phyloP scores from a whole-genome alignment of 2,113 vertebrate species.

The Cyprinodon brontotheroides region DNA sequence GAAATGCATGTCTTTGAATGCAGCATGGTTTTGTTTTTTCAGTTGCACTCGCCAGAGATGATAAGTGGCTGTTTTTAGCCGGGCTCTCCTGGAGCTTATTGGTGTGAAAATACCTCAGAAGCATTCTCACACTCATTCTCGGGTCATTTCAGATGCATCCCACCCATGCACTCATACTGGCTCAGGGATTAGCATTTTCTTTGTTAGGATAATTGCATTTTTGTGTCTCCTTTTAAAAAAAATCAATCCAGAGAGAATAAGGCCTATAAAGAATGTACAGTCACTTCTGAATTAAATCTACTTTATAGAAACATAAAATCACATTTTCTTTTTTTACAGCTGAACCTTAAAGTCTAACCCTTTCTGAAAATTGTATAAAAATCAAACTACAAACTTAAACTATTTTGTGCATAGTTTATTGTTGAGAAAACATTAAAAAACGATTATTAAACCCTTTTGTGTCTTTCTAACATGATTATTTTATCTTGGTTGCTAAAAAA shows the following conservation, averaged over 20 bases:
- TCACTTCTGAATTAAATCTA: slow-evolving; percentile 29
- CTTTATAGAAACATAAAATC: slow-evolving; percentile 49
- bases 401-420: background rate
- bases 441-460: background rate
- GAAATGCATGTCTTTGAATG: slow-evolving; percentile 24
- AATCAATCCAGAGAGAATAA: slow-evolving; percentile 37
- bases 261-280: slow-evolving; percentile 46
- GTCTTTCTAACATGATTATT: background rate
- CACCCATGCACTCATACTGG: slow-evolving; percentile 67
- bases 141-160: slow-evolving; percentile 74
- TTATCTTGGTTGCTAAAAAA: no score
- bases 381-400: background rate
- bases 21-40: slow-evolving; percentile 6
- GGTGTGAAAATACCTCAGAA: slow-evolving; percentile 72
- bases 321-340: background rate
- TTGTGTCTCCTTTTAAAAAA: slow-evolving; percentile 40
- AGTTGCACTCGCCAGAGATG: slow-evolving; percentile 28
- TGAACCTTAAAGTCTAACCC: background rate
- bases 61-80: slow-evolving; percentile 40
- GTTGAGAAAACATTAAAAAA: background rate
- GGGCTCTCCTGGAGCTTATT: slow-evolving; percentile 61
- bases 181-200: slow-evolving; percentile 69
- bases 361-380: background rate
- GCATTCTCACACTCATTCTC: slow-evolving; percentile 59
- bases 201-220: slow-evolving; percentile 76